These are phyloP conservation scores for Pseudochromis fuscus DNA, from an alignment of 2,797 vertebrate species.

Conservation along the genomic window DNA sequence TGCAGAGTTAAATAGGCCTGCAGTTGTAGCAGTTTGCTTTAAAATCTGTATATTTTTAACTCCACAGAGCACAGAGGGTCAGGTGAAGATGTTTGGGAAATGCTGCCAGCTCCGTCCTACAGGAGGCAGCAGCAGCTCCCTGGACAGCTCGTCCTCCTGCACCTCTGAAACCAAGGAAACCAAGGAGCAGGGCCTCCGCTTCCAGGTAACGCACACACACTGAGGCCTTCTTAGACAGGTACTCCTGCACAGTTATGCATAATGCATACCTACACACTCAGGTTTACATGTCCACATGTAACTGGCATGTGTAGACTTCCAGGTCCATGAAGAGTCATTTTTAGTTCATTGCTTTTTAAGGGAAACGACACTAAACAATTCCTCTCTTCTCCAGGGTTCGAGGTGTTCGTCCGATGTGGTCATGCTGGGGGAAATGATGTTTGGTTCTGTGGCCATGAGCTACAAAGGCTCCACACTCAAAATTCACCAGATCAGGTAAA, in stretches of 20 bases:
- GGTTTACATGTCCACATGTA: neutral
- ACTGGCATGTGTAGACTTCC: neutral
- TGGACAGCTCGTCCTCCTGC: slow-evolving; percentile 93
- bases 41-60: neutral
- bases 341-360: neutral
- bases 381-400: slow-evolving; percentile 83
- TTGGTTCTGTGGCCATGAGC: slow-evolving; percentile 99
- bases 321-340: neutral
- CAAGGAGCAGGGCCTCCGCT: slow-evolving; percentile 86
- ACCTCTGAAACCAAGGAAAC: slow-evolving; percentile 90
- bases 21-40: neutral
- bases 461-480: slow-evolving; percentile 98
- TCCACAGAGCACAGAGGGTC: slow-evolving; percentile 89
- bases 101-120: slow-evolving; percentile 94
- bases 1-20: neutral
- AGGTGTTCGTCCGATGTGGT: slow-evolving; percentile 94
- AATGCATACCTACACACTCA: neutral
- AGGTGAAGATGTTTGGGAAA: slow-evolving; percentile 93
- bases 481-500: slow-evolving; percentile 98
- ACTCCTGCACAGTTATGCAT: neutral
- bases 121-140: slow-evolving; percentile 94
- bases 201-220: slow-evolving; percentile 72
- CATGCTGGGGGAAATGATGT: slow-evolving; percentile 99
- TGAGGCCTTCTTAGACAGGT: neutral
- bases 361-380: neutral